Base-by-base conservation (phyloP, 2,113 vertebrate genomes). In the Serilophus lunatus region DNA sequence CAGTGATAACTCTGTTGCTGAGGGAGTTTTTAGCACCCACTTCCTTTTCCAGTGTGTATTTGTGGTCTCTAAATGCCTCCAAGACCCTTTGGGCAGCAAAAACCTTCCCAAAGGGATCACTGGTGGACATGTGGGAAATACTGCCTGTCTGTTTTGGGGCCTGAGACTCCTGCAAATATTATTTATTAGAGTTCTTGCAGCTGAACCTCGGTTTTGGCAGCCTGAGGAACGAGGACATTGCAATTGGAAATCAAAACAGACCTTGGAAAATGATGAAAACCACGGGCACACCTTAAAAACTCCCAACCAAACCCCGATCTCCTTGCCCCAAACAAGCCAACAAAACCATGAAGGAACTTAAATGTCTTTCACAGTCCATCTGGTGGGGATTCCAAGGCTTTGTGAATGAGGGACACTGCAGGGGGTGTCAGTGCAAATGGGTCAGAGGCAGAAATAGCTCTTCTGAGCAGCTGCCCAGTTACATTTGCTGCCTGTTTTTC, bases 211-310 rank as follows among this genome's bases (percentile, higher is more conserved):
- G 36, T 80, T 74, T 80, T 14, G 38, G 2, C 38, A 31, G 75
- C 40, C 40, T 3, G 1, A 51, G 53, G 26, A 40, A 25, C 0
- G 1, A 12, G 49, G 19, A 72, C 72, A 36, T 18, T 33, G 33
- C 8, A 9, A 29, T 19, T 61, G 31, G 33, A 47, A 64, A 61
- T 80, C 9, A 13, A 66, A 65, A 7, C 0, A 68, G 57, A 47
- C n/a, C 60, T 78, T 49, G 0, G 5, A 31, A 77, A 83, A 42
- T 5, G 9, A 10, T 61, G 31, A 15, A 49, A 75, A 33, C 18
- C n/a, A 22, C 4, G 15, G 68, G 24, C 6, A 14, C 7, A 13
- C 36, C n/a, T 69, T 80, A 42, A 74, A 74, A 47, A 49, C 25
- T 38, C 29, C 29, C 64, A 8, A 25, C 9, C 15, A 25, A 24